phyloP scores from a whole-genome alignment of 2,113 vertebrate species.

The Psilopsiagon aymara region DNA sequence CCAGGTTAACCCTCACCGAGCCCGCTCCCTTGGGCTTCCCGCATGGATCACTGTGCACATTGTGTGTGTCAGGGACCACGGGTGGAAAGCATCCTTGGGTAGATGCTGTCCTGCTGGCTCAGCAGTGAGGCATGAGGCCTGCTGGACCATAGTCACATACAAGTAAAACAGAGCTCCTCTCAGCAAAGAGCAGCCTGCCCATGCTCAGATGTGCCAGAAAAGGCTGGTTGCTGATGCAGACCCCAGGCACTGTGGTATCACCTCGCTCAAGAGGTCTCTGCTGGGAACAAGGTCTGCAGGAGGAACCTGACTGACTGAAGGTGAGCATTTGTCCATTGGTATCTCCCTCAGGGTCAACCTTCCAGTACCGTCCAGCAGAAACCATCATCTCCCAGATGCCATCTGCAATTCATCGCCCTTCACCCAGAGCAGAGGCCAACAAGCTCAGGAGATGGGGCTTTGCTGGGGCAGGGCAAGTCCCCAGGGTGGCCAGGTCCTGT shows the following conservation, averaged over 20 bases:
- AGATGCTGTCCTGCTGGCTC: background rate
- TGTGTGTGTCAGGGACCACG: fast-evolving
- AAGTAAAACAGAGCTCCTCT: fast-evolving
- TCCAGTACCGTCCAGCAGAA: background rate
- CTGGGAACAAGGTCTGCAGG: background rate
- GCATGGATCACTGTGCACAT: fast-evolving
- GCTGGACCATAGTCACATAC: fast-evolving
- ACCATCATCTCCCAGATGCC: background rate
- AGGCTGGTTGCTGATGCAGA: background rate
- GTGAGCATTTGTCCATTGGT: background rate
- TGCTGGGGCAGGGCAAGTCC: background rate
- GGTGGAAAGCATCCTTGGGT: background rate
- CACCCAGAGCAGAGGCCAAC: background rate
- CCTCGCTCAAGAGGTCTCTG: background rate
- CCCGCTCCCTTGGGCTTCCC: background rate
- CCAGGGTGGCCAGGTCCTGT: fast-evolving
- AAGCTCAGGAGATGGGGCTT: background rate
- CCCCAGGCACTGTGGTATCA: background rate
- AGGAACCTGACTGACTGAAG: background rate
- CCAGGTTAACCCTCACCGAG: background rate
- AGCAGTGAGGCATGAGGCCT: background rate
- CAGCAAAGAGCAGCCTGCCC: background rate
- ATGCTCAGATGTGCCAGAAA: fast-evolving
- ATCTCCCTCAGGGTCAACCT: background rate
- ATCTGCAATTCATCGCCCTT: background rate